These are phyloP conservation scores for Venustaconcha ellipsiformis DNA, from an alignment of 1,140 invertebrate genomes.

Conservation along the genomic window DNA sequence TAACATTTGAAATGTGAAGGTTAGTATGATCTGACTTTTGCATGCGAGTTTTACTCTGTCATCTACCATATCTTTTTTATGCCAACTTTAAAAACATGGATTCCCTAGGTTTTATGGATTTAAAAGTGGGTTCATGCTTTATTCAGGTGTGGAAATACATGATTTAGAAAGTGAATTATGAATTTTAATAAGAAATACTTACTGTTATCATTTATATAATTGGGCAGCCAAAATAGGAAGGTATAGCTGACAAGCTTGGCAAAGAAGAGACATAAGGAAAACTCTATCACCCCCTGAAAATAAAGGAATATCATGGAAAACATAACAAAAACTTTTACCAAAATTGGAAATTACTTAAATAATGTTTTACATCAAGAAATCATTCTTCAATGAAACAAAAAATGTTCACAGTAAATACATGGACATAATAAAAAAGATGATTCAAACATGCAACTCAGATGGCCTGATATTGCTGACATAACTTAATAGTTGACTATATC, in stretches of 20 bases:
- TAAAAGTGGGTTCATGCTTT: no score
- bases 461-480: no score
- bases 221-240: slow-evolving; percentile 95
- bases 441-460: no score
- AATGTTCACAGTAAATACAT: background rate
- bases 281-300: slow-evolving; percentile 89
- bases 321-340: background rate
- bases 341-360: background rate
- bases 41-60: no score
- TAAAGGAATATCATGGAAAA: slow-evolving; percentile 32
- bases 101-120: no score
- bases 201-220: slow-evolving; percentile 90
- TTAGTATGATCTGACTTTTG: no score
- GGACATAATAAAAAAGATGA: slow-evolving; percentile 1
- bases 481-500: no score
- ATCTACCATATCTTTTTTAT: no score
- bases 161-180: background rate
- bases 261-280: slow-evolving; percentile 94
- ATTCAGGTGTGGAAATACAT: no score
- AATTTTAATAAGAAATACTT: slow-evolving; percentile 33
- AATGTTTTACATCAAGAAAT: background rate
- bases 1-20: no score
- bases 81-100: no score
- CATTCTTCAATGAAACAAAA: background rate
- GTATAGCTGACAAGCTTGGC: slow-evolving; percentile 98